A percentile compares a stretch with the other conserved stretches of the same genome.
Conservation (phyloP, 2,888 invertebrate genomes). For the Ectemnius cavifrons region DNA sequence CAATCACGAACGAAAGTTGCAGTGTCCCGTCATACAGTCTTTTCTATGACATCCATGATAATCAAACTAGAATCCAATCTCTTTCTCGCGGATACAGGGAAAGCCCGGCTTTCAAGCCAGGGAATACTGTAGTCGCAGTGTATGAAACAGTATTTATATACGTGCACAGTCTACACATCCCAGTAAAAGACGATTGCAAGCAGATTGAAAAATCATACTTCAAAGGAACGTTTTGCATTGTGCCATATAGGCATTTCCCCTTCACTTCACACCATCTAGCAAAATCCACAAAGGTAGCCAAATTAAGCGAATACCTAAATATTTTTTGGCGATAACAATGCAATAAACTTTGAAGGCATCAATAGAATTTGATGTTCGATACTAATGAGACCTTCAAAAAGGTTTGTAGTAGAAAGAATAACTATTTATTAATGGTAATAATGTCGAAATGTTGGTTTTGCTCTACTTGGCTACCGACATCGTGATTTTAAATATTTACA, state of each 20-base stretch:
- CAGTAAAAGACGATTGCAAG: conserved; percentile 28
- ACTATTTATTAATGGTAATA: too few relatives aligned
- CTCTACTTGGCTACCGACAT: conserved; percentile 8
- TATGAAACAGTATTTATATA: conserved; percentile 34
- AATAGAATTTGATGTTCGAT: not conserved
- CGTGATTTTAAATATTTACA: conserved; percentile 22
- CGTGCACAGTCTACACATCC: conserved; percentile 9
- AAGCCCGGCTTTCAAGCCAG: not conserved
- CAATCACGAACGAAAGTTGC: not conserved
- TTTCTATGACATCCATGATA: not conserved
- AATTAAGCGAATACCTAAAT: conserved; percentile 3
- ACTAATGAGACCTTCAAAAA: too few relatives aligned
- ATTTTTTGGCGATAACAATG: not conserved
- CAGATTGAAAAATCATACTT: conserved; percentile 35
- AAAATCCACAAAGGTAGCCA: conserved; percentile 9
- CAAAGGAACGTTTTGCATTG: conserved; percentile 38
- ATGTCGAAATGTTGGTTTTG: not conserved
- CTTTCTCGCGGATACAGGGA: conserved; percentile 32
- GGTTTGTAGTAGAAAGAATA: too few relatives aligned
- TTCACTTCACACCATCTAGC: not conserved
- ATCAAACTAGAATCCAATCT: not conserved
- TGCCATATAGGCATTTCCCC: not conserved
- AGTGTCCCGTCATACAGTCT: not conserved
- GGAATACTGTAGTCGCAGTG: conserved; percentile 22
- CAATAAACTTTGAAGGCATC: not conserved